Evolutionary conservation across 1,140 invertebrate species (phyloP), one percentile per base, ranked within the genome.

Genomic region (Heliothis subflexa): DNA sequence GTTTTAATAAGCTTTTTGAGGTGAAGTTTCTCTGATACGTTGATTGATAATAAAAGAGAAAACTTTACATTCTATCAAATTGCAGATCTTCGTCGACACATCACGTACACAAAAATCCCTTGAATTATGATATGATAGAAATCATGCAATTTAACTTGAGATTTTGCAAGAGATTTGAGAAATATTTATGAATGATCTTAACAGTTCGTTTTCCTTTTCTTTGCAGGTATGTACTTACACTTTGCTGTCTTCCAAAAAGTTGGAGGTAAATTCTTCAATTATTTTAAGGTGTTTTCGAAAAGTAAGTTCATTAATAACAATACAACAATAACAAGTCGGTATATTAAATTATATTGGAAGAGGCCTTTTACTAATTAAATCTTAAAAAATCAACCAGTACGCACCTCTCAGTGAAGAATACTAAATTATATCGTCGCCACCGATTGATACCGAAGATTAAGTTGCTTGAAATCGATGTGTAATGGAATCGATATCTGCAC

Each of bases 401-500:
- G 25, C 25, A 16, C 14, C n/a, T 66, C 16, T 54, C 54, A 50
- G 73, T 28, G 16, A 76, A 74, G 45, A 25, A 49, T 13, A 61
- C 5, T 76, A 76, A 76, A 66, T 64, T 54, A 76, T 21, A 76
- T 64, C 59, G 9, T 18, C 16, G 61, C 61, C 64, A 33, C 73
- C 49, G 59, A 64, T 76, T 76, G 45, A 50, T 76, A 50, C 45
- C 52, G 13, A 59, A 50, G 71, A 74, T 74, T 52, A 62, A 76
- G 49, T 66, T 76, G 62, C 73, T 40, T 75, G 57, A 64, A 75
- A 75, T 50, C 57, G 57, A 75, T 54, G 73, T 76, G 18, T 33
- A 62, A 66, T 66, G 28, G 73, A 76, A 76, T 66, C 61, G 49
- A 76, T 76, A 76, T 76, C 73, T 59, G 61, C 12, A 52, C 57